Conservation (phyloP, 2,113 vertebrate genomes). For the Pelvicachromis taeniatus region DNA sequence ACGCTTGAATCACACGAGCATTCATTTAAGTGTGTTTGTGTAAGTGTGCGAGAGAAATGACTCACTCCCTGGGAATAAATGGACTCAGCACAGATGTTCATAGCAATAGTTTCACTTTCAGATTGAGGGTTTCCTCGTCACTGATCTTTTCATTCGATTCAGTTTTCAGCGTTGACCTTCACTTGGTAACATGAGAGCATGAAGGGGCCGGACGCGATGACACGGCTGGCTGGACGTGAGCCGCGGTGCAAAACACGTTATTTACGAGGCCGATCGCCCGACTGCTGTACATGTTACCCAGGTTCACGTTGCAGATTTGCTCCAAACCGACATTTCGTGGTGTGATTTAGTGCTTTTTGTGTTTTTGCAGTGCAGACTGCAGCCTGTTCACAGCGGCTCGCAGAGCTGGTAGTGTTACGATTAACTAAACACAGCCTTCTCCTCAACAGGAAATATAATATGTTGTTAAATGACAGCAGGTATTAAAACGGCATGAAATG, state of each 20-base stretch:
- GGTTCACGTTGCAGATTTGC: not conserved
- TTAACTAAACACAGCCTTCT: not conserved
- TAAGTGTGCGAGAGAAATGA: not conserved
- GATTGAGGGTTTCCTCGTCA: not conserved
- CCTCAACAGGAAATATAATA: not conserved
- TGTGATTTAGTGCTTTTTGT: accelerated
- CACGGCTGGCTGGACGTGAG: too few relatives aligned
- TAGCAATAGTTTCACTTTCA: not conserved
- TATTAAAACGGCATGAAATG: not conserved
- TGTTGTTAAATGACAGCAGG: not conserved
- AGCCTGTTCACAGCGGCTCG: not conserved
- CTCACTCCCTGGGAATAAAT: not conserved
- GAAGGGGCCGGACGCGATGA: not conserved
- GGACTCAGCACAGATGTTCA: not conserved
- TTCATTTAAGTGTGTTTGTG: not conserved
- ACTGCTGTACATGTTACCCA: not conserved
- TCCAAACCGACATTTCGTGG: not conserved
- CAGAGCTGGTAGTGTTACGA: not conserved
- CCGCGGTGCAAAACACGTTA: not conserved
- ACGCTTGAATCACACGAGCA: not conserved
- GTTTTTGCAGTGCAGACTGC: not conserved
- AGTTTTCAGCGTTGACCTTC: too few relatives aligned
- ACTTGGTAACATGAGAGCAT: not conserved
- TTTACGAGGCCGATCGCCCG: not conserved
- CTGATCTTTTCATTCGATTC: not conserved